Evolutionary conservation across 2,113 vertebrate genomes (phyloP).

Genomic region (Burhinus bistriatus): DNA sequence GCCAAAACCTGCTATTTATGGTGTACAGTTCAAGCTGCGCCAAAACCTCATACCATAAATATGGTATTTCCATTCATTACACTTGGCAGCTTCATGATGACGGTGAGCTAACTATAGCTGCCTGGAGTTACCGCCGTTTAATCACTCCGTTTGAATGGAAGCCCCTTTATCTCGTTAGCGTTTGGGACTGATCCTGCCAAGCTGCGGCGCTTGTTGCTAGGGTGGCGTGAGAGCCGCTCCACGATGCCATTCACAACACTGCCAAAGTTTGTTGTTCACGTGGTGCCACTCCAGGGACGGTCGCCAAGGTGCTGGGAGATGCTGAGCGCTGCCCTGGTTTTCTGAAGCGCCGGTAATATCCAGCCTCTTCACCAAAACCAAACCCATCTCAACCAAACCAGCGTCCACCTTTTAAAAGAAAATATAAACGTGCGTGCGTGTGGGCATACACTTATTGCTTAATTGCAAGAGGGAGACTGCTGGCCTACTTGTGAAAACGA

Average conservation of each 20-base stretch:
- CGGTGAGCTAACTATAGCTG: background rate
- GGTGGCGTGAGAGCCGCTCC: background rate
- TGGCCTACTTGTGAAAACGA: too few species aligned
- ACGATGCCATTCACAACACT: background rate
- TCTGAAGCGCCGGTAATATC: background rate
- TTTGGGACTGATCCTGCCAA: background rate
- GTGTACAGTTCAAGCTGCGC: fast-evolving
- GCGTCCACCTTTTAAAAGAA: fast-evolving
- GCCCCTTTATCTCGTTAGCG: background rate
- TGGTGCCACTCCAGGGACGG: fast-evolving
- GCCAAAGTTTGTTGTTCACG: background rate
- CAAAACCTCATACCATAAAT: fast-evolving
- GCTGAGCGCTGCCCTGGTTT: background rate
- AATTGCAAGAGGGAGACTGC: too few species aligned
- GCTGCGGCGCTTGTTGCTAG: background rate
- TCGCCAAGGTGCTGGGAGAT: background rate
- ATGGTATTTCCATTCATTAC: background rate
- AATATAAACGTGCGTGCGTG: background rate
- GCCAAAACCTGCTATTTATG: background rate
- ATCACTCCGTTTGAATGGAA: background rate
- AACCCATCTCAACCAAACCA: fast-evolving
- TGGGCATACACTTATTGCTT: too few species aligned
- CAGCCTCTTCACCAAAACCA: background rate
- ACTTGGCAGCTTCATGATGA: background rate
- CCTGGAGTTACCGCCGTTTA: background rate